Base-by-base conservation (phyloP, 2,797 vertebrate genomes). In the Rhynchonycteris naso region DNA sequence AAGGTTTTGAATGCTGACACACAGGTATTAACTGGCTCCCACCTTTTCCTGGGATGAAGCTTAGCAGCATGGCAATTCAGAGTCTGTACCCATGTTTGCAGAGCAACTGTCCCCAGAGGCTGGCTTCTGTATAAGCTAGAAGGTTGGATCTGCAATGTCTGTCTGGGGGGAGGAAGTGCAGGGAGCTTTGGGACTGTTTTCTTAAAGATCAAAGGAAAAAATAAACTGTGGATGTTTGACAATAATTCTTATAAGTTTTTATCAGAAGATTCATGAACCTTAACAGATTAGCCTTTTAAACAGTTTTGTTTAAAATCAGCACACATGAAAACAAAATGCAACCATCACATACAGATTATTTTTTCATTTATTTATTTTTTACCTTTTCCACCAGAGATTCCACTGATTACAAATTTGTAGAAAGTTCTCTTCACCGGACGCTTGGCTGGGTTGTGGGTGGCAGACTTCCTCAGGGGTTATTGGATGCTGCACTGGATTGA, bases 1-100 rank as follows among this genome's bases (percentile, higher is more conserved):
- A 99, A 99, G 99, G 99, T 99, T 58, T 98, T 99, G 98, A 99
- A 99, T 95, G 99, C 99, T 59, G 99, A 99, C 97, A 99, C 99
- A 50, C 99, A 99, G 99, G 99, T 99, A 98, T 69, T 71, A 71
- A 61, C n/a, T n/a, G 16, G 86, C 38, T 59, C 0, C 52, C 33
- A 0, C 4, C 19, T 88, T 82, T 58, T 68, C 58, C 8, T 2
- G 2, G 74, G 24, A 69, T 54, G 24, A 59, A n/a, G 7, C n/a
- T 47, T 13, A 21, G n/a, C 8, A 15, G 38, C n/a, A 4, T 90
- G 47, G 3, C 33, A 22, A 2, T 28, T 38, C 54, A 9, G 38
- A 43, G 75, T 43, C 4, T 14, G 13, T 33, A 11, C 84, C 52
- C 38, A 0, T 76, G 52, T 30, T 72, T 58, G 1, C 1, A 8